These are phyloP conservation scores for Oplegnathus fasciatus DNA, from an alignment of 2,113 vertebrate genomes.

Conservation along the genomic window DNA sequence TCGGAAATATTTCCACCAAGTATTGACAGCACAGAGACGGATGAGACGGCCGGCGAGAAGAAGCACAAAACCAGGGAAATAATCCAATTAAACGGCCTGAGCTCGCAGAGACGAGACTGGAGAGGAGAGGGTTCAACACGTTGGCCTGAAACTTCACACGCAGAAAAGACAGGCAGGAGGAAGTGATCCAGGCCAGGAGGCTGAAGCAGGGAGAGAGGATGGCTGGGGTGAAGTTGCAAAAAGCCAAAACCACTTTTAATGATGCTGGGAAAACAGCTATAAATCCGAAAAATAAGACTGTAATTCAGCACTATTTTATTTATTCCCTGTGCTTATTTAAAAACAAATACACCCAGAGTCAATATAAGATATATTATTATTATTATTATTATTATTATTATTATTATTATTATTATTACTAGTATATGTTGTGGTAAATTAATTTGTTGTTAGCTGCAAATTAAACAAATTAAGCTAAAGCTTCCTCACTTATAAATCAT, in stretches of 20 bases:
- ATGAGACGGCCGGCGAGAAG: constrained; percentile 53
- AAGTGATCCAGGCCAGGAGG: not conserved
- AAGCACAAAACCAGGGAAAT: constrained; percentile 35
- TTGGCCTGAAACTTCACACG: constrained; percentile 55
- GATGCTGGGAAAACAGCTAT: not conserved
- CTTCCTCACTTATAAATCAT: not conserved
- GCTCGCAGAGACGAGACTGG: not conserved
- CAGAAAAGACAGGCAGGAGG: not conserved
- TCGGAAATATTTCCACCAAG: constrained; percentile 80
- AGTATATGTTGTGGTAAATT: not conserved
- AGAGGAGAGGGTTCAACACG: constrained; percentile 48
- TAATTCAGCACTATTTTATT: not conserved
- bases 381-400: not conserved
- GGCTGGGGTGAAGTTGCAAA: not conserved
- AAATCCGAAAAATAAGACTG: not conserved
- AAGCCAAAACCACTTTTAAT: not conserved
- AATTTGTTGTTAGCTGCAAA: not conserved
- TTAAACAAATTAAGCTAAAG: not conserved
- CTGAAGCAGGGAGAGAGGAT: not conserved
- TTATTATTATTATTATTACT: constrained; percentile 2
- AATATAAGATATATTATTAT: not conserved
- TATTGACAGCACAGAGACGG: constrained; percentile 77
- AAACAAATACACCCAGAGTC: not conserved
- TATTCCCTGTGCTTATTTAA: not conserved
- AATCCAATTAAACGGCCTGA: constrained; percentile 58